Percentiles rank a stretch among this genome's conserved stretches.
These are phyloP conservation scores for Dendrocincla tyrannina DNA, from an alignment of 2,797 vertebrate species.

Conservation along the genomic window DNA sequence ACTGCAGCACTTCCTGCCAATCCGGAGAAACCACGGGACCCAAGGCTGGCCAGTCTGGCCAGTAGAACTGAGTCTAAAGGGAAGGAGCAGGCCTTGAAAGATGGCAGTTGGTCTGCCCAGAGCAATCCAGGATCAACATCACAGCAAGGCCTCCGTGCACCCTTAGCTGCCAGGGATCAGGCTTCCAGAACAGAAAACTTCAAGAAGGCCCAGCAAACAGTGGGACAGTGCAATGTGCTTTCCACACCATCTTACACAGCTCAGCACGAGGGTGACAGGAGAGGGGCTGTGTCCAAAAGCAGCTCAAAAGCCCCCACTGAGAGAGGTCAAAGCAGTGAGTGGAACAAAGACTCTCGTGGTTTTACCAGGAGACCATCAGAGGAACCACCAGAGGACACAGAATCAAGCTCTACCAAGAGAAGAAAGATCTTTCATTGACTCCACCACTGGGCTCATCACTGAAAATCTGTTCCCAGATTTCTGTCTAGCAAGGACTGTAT, in stretches of 20 bases:
- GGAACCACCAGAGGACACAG: background rate
- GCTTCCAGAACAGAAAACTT: background rate
- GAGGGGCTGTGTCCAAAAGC: background rate
- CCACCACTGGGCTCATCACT: background rate
- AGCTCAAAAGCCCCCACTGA: background rate
- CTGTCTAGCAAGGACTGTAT: background rate
- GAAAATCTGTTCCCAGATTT: background rate
- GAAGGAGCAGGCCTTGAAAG: background rate
- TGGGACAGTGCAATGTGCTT: background rate
- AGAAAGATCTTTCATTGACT: slow-evolving; percentile 60
- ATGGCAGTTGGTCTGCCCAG: background rate
- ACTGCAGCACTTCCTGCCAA: background rate
- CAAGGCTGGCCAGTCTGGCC: slow-evolving; percentile 64
- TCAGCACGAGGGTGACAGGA: background rate
- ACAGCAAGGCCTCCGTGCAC: background rate
- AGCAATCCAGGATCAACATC: background rate
- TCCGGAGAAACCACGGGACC: slow-evolving; percentile 66
- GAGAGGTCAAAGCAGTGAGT: background rate
- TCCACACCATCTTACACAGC: rapidly evolving
- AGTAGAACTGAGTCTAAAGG: background rate
- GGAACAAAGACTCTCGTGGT: background rate
- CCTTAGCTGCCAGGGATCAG: background rate
- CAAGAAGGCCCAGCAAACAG: background rate
- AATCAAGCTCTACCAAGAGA: slow-evolving; percentile 35
- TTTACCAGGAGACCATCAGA: background rate